Base-by-base conservation (phyloP, 2,113 vertebrate genomes). In the Phrynocephalus versicolor region DNA sequence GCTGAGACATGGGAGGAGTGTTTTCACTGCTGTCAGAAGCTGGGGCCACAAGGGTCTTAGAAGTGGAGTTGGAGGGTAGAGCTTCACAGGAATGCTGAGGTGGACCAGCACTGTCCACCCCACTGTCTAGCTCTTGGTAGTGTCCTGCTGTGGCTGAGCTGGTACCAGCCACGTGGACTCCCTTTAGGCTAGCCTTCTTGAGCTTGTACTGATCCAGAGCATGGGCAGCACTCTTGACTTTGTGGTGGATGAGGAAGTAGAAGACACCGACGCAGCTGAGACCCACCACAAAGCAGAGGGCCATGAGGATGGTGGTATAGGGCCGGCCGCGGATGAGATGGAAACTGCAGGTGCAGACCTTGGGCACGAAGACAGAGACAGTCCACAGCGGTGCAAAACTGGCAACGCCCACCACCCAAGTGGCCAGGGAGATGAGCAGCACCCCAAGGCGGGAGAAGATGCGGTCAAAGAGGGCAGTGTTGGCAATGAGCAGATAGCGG, bases 261-360 rank as follows among this genome's bases (percentile, higher is more conserved):
- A 98, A 98, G 58, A 95, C 21, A 0, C 97, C 97, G 6, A 98
- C 96, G 4, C 95, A 97, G 74, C 95, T 94, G 70, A 98, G 94
- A 1, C 97, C 97, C 0, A 97, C 30, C 69, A 97, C 95, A 81
- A 98, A 98, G 93, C 97, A 98, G 89, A 97, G 79, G 74, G 95
- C 96, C 73, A 98, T 93, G 85, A 98, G 91, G 84, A 98, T 94
- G 55, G 98, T 98, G 93, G 94, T 96, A 87, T 98, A 98, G 14
- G 97, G 97, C 3, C 96, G 96, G 10, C 97, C 96, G 67, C n/a
- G 85, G 6, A 94, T 93, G 3, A 97, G 97, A 87, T 98, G 95
- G 91, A 98, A 98, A 89, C 98, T 98, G 92, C 97, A 98, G 27
- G 97, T 98, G 90, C 98, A 98, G 51, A 98, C 98, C 35, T 97